These are phyloP conservation scores for Phyllostomus hastatus DNA, from an alignment of 2,113 vertebrate genomes.

Conservation along the genomic window DNA sequence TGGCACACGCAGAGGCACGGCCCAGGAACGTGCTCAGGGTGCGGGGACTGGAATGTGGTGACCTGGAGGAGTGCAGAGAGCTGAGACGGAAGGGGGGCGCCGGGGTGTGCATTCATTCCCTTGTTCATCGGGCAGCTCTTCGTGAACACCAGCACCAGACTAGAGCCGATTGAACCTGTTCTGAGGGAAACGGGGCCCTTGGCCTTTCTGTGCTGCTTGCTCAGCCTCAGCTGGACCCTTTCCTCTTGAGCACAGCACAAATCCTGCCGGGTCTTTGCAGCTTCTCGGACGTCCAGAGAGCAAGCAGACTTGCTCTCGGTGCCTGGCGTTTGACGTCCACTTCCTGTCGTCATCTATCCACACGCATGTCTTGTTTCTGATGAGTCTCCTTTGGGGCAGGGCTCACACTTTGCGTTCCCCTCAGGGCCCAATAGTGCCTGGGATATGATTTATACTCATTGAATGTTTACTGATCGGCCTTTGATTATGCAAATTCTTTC, in stretches of 20 bases:
- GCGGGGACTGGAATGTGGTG: rapidly evolving
- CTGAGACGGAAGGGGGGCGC: too few species aligned
- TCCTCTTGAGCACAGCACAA: not conserved
- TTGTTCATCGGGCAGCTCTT: not conserved
- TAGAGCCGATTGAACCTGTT: not conserved
- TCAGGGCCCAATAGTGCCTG: not conserved
- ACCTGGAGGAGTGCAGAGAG: too few species aligned
- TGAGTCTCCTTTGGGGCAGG: not conserved
- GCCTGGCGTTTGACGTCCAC: not conserved
- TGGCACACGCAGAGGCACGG: not conserved
- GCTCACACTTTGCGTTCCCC: not conserved
- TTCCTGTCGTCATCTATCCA: not conserved
- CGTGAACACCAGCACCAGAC: not conserved
- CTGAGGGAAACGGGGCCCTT: not conserved
- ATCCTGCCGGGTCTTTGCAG: not conserved
- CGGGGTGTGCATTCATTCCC: not conserved
- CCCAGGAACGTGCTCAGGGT: too few species aligned
- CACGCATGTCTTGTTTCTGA: not conserved
- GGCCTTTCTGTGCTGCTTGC: not conserved
- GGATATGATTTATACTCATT: rapidly evolving
- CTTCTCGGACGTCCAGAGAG: not conserved
- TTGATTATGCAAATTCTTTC: not conserved
- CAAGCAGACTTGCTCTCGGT: not conserved
- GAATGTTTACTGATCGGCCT: not conserved
- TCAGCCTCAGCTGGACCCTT: rapidly evolving